Base-by-base conservation (phyloP, 1,140 invertebrate species). In the Sarcophaga bullata region DNA sequence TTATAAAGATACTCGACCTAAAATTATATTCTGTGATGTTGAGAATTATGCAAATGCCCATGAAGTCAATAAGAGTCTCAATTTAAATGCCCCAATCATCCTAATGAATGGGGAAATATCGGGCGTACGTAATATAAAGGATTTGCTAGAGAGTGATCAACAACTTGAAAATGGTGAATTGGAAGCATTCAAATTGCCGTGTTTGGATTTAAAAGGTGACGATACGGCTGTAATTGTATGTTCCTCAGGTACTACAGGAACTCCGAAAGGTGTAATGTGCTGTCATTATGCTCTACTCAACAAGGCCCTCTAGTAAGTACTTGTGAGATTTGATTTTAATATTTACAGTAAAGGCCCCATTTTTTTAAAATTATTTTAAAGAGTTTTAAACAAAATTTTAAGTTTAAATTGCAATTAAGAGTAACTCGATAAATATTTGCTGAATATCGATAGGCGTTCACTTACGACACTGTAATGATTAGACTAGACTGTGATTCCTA, bases 241-340 rank as follows among this genome's bases (percentile, higher is more conserved):
- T 80, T 93, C 95, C 0, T 95, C 94, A 84, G 95, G 95, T 11
- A 96, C 95, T 2, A 96, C 95, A 49, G 95, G 95, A 81, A 90
- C 93, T 81, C 95, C 95, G 1, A 96, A 96, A 90, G 95, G 95
- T 46, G 95, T 95, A 0, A 92, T 93, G 83, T 89, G 95, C 8
- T 94, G 95, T 0, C 95, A 96, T 84, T 82, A 85, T 0, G 86
- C 85, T 46, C 80, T 88, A 17, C 81, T 88, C 6, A 87, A 88
- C 50, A 84, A 80, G 11, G 85, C 86, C 46, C 86, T 86, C 78
- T 87, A 86, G 87, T 88, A 80, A 85, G 87, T 86, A n/a, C 3
- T 5, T n/a, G n/a, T n/a, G n/a, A n/a, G n/a, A n/a, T n/a, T n/a
- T n/a, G n/a, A n/a, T n/a, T 2, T 15, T 15, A 1, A n/a, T n/a